Evolutionary conservation across 2,797 vertebrate species (phyloP).

Genomic region (Cetoscarus ocellatus): DNA sequence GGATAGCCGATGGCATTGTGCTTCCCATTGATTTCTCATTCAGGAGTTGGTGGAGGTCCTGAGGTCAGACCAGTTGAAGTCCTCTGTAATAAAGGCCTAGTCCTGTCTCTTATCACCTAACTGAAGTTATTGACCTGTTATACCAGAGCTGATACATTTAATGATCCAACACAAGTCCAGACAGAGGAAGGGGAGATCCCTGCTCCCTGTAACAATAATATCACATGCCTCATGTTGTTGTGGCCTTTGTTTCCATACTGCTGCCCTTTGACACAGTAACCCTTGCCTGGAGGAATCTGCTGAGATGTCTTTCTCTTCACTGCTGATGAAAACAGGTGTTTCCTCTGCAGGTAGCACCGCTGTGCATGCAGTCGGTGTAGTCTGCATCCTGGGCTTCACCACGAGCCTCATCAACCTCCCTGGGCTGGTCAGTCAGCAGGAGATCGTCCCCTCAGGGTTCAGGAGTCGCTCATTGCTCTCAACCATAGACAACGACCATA

Average conservation of each 20-base stretch:
- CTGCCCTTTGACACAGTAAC: slow-evolving; percentile 11
- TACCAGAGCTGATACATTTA: background rate
- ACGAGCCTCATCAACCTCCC: slow-evolving; percentile 61
- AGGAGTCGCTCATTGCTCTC: slow-evolving; percentile 86
- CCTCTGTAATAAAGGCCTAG: no score
- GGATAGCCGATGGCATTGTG: no score
- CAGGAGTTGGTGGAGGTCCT: no score
- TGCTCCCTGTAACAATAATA: slow-evolving; percentile 18
- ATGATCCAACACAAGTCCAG: background rate
- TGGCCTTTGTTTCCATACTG: background rate
- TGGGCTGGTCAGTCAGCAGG: fast-evolving
- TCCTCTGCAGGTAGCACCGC: slow-evolving; percentile 55
- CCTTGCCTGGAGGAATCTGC: slow-evolving; percentile 39
- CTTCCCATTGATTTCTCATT: no score
- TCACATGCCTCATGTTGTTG: slow-evolving; percentile 23
- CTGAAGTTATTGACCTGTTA: background rate
- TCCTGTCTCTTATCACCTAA: background rate
- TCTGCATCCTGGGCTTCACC: slow-evolving; percentile 78
- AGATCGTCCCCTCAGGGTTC: slow-evolving; percentile 55
- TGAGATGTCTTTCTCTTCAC: slow-evolving; percentile 12
- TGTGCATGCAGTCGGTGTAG: slow-evolving; percentile 79
- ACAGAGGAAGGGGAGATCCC: slow-evolving; percentile 13
- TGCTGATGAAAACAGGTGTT: slow-evolving; percentile 22
- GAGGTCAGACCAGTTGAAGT: no score
- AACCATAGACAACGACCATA: fast-evolving